These are phyloP conservation scores for Eurytemora carolleeae DNA, from an alignment of 1,140 invertebrate species.

Conservation along the genomic window DNA sequence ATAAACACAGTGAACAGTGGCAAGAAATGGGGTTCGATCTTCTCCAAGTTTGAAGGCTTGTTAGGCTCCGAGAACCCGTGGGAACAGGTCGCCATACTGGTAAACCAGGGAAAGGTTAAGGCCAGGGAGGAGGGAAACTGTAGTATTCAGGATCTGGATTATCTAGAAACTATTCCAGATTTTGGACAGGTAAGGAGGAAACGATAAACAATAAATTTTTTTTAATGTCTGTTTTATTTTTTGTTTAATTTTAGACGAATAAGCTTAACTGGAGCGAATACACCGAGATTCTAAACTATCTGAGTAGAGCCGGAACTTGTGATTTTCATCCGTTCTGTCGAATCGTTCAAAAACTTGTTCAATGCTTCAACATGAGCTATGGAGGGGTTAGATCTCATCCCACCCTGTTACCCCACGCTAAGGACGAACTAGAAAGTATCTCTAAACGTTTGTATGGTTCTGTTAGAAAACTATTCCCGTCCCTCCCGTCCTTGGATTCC, in stretches of 20 bases:
- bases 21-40: neutral
- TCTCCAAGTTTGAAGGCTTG: neutral
- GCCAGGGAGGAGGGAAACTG: too few species aligned
- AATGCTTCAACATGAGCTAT: slow-evolving; percentile 56
- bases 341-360: slow-evolving; percentile 42
- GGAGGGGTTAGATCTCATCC: slow-evolving; percentile 55
- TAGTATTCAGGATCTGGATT: too few species aligned
- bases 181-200: too few species aligned
- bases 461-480: neutral
- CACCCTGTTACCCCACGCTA: slow-evolving; percentile 47
- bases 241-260: too few species aligned
- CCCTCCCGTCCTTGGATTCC: slow-evolving; percentile 21
- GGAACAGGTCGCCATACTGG: neutral
- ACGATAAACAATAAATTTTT: too few species aligned
- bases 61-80: too few species aligned
- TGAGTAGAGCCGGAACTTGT: slow-evolving; percentile 49
- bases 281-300: slow-evolving; percentile 39
- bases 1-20: neutral
- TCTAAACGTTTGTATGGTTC: neutral
- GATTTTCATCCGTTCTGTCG: slow-evolving; percentile 47
- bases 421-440: slow-evolving; percentile 26
- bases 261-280: slow-evolving; percentile 38
- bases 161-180: too few species aligned
- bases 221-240: too few species aligned
- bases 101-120: too few species aligned